Percentiles rank a stretch among this genome's conserved stretches.
phyloP scores from a whole-genome alignment of 2,797 vertebrate species.

The Sylvia borin region DNA sequence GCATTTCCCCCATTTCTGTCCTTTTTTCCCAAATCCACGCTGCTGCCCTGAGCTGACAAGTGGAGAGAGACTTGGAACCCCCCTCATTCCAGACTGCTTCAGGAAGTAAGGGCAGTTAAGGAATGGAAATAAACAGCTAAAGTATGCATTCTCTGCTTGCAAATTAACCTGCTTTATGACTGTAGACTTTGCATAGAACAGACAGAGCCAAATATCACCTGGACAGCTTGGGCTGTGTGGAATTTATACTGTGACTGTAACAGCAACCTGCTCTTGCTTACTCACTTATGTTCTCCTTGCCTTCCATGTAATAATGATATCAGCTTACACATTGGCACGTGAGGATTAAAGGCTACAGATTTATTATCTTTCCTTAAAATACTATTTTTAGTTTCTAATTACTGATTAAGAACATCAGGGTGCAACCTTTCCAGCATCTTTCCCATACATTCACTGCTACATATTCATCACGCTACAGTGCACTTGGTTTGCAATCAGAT shows the following conservation, averaged over 20 bases:
- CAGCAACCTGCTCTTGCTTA: conserved; percentile 14
- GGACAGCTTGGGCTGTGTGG: neutral
- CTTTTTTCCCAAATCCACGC: neutral
- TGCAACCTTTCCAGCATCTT: conserved; percentile 38
- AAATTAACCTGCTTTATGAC: neutral
- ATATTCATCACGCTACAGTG: neutral
- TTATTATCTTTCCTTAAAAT: conserved; percentile 50
- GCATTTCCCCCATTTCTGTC: neutral
- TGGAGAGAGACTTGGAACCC: neutral
- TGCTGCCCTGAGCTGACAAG: neutral
- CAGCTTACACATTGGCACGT: conserved; percentile 31
- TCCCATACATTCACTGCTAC: neutral
- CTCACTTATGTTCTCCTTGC: neutral
- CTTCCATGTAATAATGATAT: conserved; percentile 37
- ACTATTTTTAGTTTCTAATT: conserved; percentile 63
- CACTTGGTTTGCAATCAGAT: conserved; percentile 44
- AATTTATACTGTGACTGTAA: neutral
- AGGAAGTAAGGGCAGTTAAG: neutral
- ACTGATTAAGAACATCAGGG: conserved; percentile 31
- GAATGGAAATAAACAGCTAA: conserved; percentile 1
- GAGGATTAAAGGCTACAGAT: conserved; percentile 50
- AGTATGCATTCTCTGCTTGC: neutral
- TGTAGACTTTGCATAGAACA: neutral
- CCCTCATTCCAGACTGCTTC: neutral
- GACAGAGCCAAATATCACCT: neutral